Conservation (phyloP, 1,140 invertebrate species). For the Hypothenemus hampei region DNA sequence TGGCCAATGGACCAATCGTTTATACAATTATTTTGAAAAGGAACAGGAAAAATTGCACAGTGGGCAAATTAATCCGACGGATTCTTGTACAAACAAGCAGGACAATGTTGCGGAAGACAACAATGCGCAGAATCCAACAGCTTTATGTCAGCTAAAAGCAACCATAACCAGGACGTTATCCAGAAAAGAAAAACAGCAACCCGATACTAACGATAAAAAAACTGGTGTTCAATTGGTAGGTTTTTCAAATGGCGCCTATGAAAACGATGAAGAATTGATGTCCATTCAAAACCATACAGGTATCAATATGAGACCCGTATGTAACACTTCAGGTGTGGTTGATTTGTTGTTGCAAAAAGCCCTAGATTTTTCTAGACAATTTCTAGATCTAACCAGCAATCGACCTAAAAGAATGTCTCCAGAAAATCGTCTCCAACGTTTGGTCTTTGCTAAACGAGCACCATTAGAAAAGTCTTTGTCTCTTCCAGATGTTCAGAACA, state of each 20-base stretch:
- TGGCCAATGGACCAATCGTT: constrained; percentile 89
- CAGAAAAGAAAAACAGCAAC: constrained; percentile 41
- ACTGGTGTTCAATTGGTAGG: constrained; percentile 48
- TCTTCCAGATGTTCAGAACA: constrained; percentile 76
- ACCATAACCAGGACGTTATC: constrained; percentile 52
- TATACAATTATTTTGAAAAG: constrained; percentile 84
- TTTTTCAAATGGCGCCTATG: constrained; percentile 56
- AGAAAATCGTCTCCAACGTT: constrained; percentile 47
- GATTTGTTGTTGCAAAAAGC: too few relatives aligned
- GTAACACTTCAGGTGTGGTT: constrained; percentile 36
- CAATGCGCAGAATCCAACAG: constrained; percentile 37
- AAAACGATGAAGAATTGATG: constrained; percentile 43
- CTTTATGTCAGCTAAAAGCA: constrained; percentile 50
- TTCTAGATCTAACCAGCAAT: too few relatives aligned
- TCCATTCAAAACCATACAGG: constrained; percentile 22
- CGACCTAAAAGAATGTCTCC: constrained; percentile 32
- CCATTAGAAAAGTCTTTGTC: constrained; percentile 73
- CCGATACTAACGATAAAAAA: constrained; percentile 40
- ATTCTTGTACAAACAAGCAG: constrained; percentile 24
- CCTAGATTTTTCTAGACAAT: too few relatives aligned
- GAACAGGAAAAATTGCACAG: constrained; percentile 70
- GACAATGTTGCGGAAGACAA: background rate
- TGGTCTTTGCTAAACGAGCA: constrained; percentile 51
- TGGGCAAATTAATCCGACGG: constrained; percentile 48
- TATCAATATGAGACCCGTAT: constrained; percentile 28